These are phyloP conservation scores for Plebejus anna DNA, from an alignment of 2,888 invertebrate genomes.

Conservation along the genomic window DNA sequence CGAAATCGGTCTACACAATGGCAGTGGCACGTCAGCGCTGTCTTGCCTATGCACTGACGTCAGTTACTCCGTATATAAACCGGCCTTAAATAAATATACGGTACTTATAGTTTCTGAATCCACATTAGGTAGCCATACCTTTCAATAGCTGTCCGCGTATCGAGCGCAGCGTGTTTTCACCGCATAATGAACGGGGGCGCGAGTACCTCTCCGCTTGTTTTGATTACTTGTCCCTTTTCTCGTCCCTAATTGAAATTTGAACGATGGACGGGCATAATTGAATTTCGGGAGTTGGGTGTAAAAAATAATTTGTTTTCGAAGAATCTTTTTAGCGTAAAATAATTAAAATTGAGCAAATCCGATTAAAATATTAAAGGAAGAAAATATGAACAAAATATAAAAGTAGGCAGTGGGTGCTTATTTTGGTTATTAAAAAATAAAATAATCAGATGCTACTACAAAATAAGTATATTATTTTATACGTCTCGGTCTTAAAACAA, in stretches of 20 bases:
- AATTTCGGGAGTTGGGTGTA: slow-evolving; percentile 40
- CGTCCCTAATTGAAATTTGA: slow-evolving; percentile 38
- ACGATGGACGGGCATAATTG: slow-evolving; percentile 43
- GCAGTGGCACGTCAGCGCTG: too few species aligned
- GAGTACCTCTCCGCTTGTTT: slow-evolving; percentile 45
- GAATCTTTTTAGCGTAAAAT: neutral
- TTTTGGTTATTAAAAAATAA: neutral
- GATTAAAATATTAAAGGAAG: neutral
- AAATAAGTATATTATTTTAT: neutral
- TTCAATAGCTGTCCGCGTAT: neutral
- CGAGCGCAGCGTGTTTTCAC: neutral
- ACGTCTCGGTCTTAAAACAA: neutral
- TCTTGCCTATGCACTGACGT: too few species aligned
- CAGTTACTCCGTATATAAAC: too few species aligned
- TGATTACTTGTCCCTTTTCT: slow-evolving; percentile 48
- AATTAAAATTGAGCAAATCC: neutral
- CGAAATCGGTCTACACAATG: too few species aligned
- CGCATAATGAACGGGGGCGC: slow-evolving; percentile 8
- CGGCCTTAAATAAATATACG: too few species aligned
- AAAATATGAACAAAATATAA: too few species aligned
- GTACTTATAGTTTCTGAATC: neutral
- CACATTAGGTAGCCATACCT: neutral
- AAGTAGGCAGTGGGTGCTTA: too few species aligned
- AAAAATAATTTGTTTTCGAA: slow-evolving; percentile 27
- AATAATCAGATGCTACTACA: neutral